phyloP scores from a whole-genome alignment of 2,888 invertebrate genomes.

The Cataglyphis cursor region DNA sequence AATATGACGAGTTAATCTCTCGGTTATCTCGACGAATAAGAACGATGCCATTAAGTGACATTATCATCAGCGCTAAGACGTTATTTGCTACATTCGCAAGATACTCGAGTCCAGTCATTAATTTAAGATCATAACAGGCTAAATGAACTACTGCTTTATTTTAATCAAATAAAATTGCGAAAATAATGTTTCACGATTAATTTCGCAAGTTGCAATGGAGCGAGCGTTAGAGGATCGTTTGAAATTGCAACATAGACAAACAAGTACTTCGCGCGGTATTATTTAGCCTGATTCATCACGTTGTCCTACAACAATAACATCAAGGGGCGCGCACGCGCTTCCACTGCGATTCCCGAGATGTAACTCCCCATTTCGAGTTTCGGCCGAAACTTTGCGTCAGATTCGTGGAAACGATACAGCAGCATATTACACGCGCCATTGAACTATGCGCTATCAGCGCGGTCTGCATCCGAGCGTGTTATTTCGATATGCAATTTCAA shows the following conservation, averaged over 20 bases:
- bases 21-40: not conserved
- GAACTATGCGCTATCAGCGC: constrained; percentile 56
- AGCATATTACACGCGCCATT: constrained; percentile 70
- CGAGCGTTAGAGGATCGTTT: constrained; percentile 34
- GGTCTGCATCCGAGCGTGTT: constrained; percentile 44
- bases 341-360: constrained; percentile 67
- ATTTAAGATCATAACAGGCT: not conserved
- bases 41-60: not conserved
- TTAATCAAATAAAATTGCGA: constrained; percentile 55
- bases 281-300: constrained; percentile 74
- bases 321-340: constrained; percentile 38
- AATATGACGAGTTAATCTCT: constrained; percentile 3
- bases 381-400: constrained; percentile 72
- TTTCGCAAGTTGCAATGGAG: constrained; percentile 26
- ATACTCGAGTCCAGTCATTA: not conserved
- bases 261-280: constrained; percentile 70
- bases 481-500: constrained; percentile 49
- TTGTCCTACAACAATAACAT: constrained; percentile 68
- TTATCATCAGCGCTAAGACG: not conserved
- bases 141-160: constrained; percentile 26
- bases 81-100: not conserved
- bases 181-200: constrained; percentile 66
- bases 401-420: constrained; percentile 68
- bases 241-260: constrained; percentile 64
- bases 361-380: constrained; percentile 69